Evolutionary conservation across 2,888 invertebrate genomes (phyloP), one percentile per base, ranked within the genome.

Genomic region (Drosophila neonasuta): DNA sequence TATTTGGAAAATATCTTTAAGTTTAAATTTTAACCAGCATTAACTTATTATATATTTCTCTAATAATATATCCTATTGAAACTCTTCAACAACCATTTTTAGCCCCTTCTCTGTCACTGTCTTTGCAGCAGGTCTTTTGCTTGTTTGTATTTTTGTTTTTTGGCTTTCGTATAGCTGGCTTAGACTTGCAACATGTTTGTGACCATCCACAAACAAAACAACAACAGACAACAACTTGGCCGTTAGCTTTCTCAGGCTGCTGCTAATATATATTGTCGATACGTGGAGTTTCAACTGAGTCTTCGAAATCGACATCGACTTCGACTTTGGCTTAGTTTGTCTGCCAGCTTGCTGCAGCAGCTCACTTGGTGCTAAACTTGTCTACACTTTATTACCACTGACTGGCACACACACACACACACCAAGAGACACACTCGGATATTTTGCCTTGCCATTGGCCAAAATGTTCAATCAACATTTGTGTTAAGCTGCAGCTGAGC

Each of bases 301-400:
- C 49, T 36, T 61, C 42, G 44, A 34, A 20, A 44, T 36, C 41
- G 64, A 32, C 45, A 13, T 13, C 13, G 13, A 13, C 13, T 56
- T 13, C 17, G 56, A 58, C 42, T 45, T 44, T 32, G 61, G 44
- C 59, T 56, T 45, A 34, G 59, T 24, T 41, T 58, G 71, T 49
- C 45, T 42, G 55, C 54, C 54, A 29, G 51, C 24, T 24, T 36
- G 24, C 24, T 41, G 8, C 13, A 7, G 13, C 24, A 51, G 24
- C n/a, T 79, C 79, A 77, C 67, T 77, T 74, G 77, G 68, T 76
- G 81, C 80, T 83, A 83, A 85, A 75, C 81, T 77, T 86, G 86
- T 85, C 85, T 80, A 72, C 83, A 86, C 85, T 77, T 86, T 81
- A 85, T 81, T 81, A 80, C 77, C 48, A 42, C 13, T 32, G 60